A percentile compares a stretch with the other conserved stretches of the same genome.
Conservation (phyloP, 1,140 invertebrate species). For the Cydia strobilella region DNA sequence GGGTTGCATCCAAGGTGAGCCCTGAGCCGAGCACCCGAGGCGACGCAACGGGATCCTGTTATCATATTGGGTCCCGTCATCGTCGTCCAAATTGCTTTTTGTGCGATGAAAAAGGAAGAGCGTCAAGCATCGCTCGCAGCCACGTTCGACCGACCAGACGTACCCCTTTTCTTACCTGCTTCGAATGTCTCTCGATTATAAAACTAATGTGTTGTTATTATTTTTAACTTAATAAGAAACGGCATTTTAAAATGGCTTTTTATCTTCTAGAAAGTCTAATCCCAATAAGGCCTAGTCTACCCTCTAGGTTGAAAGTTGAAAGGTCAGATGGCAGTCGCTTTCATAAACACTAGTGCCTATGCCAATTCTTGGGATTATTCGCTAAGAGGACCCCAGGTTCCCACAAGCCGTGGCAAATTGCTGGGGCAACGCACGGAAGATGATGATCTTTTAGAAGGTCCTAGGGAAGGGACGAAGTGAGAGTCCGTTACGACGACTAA, state of each 20-base stretch:
- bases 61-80: slow-evolving; percentile 71
- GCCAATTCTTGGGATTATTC: no score
- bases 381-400: no score
- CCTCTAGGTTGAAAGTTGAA: no score
- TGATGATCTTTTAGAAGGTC: slow-evolving; percentile 13
- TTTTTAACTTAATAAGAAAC: slow-evolving; percentile 14
- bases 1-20: slow-evolving; percentile 36
- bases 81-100: slow-evolving; percentile 72
- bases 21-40: slow-evolving; percentile 53
- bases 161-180: slow-evolving; percentile 66
- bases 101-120: slow-evolving; percentile 59
- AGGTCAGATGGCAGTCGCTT: no score
- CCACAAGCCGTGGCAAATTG: no score
- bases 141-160: slow-evolving; percentile 62
- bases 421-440: no score
- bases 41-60: slow-evolving; percentile 75
- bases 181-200: slow-evolving; percentile 38
- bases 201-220: slow-evolving; percentile 25
- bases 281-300: no score
- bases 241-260: not conserved
- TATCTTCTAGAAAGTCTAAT: slow-evolving; percentile 1
- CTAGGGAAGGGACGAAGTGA: not conserved
- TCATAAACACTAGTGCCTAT: no score
- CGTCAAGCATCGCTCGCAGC: slow-evolving; percentile 71
- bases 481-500: slow-evolving; percentile 32